phyloP scores from a whole-genome alignment of 2,888 invertebrate species.

The Xestia rhomboidea region DNA sequence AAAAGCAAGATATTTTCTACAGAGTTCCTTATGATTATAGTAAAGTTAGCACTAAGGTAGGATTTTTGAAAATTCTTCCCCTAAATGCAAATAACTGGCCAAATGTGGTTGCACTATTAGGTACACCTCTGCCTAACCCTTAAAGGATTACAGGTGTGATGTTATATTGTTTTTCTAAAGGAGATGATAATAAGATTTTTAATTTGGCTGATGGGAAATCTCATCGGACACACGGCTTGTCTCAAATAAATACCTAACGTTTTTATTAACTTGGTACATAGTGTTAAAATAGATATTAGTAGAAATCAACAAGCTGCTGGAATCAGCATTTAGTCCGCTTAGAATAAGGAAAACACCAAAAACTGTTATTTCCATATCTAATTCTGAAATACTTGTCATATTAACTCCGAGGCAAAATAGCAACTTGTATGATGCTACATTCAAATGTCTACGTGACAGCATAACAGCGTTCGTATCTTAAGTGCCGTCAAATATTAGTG shows the following conservation, averaged over 20 bases:
- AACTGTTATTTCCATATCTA: background rate
- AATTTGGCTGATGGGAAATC: background rate
- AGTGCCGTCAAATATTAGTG: background rate
- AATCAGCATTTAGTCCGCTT: background rate
- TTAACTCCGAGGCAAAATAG: background rate
- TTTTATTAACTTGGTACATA: background rate
- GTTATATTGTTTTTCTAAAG: background rate
- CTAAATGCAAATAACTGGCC: background rate
- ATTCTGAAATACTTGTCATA: background rate
- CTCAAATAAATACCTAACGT: background rate
- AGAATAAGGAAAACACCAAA: background rate
- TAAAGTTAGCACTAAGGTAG: background rate
- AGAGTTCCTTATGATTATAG: background rate
- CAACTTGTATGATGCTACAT: background rate
- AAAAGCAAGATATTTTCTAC: background rate
- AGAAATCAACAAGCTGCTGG: background rate
- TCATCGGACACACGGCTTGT: background rate
- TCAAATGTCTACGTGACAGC: conserved; percentile 35
- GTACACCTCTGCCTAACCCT: too few relatives aligned
- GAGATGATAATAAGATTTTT: background rate
- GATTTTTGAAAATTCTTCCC: background rate
- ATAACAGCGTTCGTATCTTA: conserved; percentile 11
- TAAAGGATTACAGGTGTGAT: too few relatives aligned
- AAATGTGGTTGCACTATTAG: too few relatives aligned
- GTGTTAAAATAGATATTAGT: background rate